A percentile compares a stretch with the other conserved stretches of the same genome.
phyloP scores from a whole-genome alignment of 2,113 vertebrate genomes.

The Chunga burmeisteri region DNA sequence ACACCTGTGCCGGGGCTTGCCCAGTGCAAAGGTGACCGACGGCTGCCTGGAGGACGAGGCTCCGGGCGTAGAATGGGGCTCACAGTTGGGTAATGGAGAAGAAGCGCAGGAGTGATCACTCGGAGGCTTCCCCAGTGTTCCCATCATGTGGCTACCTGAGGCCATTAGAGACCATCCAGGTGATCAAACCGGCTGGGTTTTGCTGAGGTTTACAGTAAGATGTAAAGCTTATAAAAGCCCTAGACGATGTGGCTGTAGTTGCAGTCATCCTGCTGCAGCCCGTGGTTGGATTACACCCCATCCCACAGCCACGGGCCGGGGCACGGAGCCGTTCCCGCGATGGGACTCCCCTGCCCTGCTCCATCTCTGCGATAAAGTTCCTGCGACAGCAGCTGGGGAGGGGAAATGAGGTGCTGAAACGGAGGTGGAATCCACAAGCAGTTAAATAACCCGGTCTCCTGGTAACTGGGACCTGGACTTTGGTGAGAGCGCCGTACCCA shows the following conservation, averaged over 20 bases:
- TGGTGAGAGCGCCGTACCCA: not conserved
- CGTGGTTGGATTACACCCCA: too few relatives aligned
- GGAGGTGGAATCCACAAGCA: not conserved
- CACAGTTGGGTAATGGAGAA: not conserved
- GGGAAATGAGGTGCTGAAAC: not conserved
- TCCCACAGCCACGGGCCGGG: not conserved
- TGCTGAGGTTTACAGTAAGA: not conserved
- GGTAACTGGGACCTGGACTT: not conserved
- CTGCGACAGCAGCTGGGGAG: not conserved
- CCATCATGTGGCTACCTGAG: not conserved
- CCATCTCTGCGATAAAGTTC: not conserved
- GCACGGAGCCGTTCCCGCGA: accelerated
- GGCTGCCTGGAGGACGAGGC: not conserved
- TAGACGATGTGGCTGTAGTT: not conserved
- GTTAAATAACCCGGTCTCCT: not conserved
- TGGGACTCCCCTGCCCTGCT: not conserved
- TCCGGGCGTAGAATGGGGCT: not conserved
- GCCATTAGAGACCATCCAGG: not conserved
- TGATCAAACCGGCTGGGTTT: not conserved
- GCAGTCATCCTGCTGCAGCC: not conserved
- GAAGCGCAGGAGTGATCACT: not conserved
- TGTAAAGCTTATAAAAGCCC: not conserved
- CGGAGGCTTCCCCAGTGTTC: not conserved
- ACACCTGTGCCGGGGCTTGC: not conserved
- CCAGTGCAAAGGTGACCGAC: not conserved